A percentile compares a stretch with the other conserved stretches of the same genome.
These are phyloP conservation scores for Anthoptus insignis DNA, from an alignment of 2,888 invertebrate species.

Conservation along the genomic window DNA sequence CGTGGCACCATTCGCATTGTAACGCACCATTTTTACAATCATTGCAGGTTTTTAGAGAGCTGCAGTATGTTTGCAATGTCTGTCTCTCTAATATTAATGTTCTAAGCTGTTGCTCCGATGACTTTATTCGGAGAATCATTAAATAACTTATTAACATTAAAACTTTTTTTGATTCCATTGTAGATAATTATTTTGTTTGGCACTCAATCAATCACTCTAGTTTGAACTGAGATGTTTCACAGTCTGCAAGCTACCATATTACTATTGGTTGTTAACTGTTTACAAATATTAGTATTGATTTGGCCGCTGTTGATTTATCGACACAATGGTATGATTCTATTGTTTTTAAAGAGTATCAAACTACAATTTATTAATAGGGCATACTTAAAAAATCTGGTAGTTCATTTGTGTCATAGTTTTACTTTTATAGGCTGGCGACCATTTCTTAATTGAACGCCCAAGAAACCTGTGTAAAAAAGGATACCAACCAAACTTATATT, in stretches of 20 bases:
- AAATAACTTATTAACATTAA: background rate
- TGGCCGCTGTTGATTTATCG: conserved; percentile 7
- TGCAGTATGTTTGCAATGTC: conserved; percentile 41
- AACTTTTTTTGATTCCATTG: background rate
- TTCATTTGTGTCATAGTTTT: conserved; percentile 14
- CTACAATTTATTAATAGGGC: no score
- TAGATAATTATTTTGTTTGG: background rate
- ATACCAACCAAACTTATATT: conserved; percentile 51
- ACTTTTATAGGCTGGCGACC: no score
- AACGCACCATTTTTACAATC: conserved; percentile 53
- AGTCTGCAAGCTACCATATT: conserved; percentile 11
- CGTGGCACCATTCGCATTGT: conserved; percentile 57
- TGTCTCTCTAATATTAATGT: conserved; percentile 27
- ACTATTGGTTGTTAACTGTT: conserved; percentile 17
- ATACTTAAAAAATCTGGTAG: background rate
- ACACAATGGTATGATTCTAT: conserved; percentile 17
- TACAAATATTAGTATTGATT: conserved; percentile 28
- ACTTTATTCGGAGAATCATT: background rate
- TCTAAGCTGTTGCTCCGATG: conserved; percentile 18
- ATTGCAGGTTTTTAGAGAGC: conserved; percentile 48
- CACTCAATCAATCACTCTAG: background rate
- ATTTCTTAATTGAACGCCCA: no score
- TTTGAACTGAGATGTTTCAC: conserved; percentile 2
- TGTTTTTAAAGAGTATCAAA: no score
- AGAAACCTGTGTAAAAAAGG: no score